Evolutionary conservation across 2,113 vertebrate species (phyloP).

Genomic region (Grammomys dolichurus): DNA sequence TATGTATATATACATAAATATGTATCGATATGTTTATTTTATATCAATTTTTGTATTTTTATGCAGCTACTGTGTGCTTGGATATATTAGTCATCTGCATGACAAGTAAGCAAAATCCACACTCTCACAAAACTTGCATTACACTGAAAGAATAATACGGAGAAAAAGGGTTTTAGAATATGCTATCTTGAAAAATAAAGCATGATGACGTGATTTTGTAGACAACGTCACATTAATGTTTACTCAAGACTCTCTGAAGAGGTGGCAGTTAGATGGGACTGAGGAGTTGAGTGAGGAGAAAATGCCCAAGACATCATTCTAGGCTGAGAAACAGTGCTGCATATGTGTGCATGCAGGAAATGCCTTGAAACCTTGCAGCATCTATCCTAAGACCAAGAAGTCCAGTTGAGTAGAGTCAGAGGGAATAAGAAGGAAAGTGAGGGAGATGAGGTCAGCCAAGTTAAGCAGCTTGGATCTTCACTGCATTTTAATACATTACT

Average conservation of each 20-base stretch:
- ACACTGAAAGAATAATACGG: neutral
- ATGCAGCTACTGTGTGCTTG: neutral
- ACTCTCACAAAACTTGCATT: neutral
- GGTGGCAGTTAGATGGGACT: neutral
- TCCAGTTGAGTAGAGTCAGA: neutral
- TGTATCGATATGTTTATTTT: neutral
- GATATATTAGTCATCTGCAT: neutral
- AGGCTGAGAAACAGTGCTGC: neutral
- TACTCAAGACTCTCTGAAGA: neutral
- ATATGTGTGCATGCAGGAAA: conserved; percentile 58
- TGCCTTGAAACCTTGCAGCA: conserved; percentile 22
- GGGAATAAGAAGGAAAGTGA: neutral
- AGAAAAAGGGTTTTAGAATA: neutral
- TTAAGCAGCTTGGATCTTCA: conserved; percentile 54
- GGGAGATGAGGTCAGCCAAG: conserved; percentile 68
- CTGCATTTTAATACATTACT: conserved; percentile 60
- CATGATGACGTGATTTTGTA: neutral
- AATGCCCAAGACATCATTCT: neutral
- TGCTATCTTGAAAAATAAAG: conserved; percentile 15
- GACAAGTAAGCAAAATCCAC: neutral
- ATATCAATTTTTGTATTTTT: neutral
- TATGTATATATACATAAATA: too few species aligned
- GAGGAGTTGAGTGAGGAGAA: neutral
- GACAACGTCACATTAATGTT: neutral
- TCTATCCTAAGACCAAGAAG: conserved; percentile 49